Percentiles rank a stretch among this genome's conserved stretches.
phyloP scores from a whole-genome alignment of 2,113 vertebrate genomes.

The Recurvirostra avosetta region DNA sequence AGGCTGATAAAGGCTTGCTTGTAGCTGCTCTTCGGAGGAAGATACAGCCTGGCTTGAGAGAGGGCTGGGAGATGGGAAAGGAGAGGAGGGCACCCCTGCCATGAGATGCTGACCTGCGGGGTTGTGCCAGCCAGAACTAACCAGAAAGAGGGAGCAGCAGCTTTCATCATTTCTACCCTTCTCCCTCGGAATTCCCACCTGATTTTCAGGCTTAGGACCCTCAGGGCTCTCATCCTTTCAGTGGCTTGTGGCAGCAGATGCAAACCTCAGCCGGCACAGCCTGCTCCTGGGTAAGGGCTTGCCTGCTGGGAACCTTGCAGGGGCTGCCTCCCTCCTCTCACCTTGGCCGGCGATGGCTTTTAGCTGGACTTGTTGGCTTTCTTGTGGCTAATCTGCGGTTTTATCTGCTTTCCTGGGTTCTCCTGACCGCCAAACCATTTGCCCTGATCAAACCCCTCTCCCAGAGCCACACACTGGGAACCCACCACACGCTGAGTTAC shows the following conservation, averaged over 20 bases:
- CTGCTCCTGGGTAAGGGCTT: not conserved
- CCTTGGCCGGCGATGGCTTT: not conserved
- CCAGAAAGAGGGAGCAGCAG: not conserved
- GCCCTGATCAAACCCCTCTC: not conserved
- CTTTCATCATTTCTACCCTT: not conserved
- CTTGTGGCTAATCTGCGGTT: not conserved
- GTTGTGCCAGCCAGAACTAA: not conserved
- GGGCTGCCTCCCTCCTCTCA: not conserved
- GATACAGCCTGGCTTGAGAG: not conserved
- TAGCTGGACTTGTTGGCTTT: not conserved
- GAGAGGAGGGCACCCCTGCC: not conserved
- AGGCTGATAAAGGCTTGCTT: not conserved
- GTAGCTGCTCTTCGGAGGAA: not conserved
- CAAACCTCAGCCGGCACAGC: not conserved
- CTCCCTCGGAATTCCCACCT: not conserved
- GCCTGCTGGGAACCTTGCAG: not conserved
- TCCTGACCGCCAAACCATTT: not conserved
- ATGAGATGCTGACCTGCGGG: not conserved
- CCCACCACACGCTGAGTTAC: not conserved
- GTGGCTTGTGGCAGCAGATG: not conserved
- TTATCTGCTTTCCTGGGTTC: not conserved
- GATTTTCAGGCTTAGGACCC: not conserved
- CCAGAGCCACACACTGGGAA: not conserved
- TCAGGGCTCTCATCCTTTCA: not conserved
- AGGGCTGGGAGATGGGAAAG: not conserved